phyloP scores from a whole-genome alignment of 2,113 vertebrate genomes.

The Lates calcarifer region DNA sequence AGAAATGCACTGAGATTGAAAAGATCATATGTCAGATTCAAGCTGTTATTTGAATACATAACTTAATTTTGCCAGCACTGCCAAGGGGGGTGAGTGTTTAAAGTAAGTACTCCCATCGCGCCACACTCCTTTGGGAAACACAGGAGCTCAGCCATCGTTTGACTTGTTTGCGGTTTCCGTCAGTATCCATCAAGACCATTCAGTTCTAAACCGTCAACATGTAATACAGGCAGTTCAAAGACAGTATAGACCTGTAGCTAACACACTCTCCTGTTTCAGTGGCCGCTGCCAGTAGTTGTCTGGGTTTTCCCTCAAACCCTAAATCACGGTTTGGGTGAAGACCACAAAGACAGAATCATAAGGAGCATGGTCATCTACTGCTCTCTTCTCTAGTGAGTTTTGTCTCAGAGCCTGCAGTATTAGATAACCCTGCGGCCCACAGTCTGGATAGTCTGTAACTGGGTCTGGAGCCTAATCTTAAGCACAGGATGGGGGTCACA shows the following conservation, averaged over 20 bases:
- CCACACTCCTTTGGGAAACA: conserved; percentile 25
- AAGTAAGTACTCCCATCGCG: conserved; percentile 26
- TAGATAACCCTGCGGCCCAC: conserved; percentile 68
- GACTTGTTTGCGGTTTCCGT: conserved; percentile 52
- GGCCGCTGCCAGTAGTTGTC: conserved; percentile 52
- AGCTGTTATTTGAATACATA: conserved; percentile 28
- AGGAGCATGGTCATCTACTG: conserved; percentile 22
- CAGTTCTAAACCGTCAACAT: conserved; percentile 24
- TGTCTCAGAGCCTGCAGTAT: conserved; percentile 52
- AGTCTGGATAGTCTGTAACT: conserved; percentile 69
- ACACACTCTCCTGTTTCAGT: conserved; percentile 67
- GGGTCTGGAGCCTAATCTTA: conserved; percentile 59
- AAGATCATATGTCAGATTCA: conserved; percentile 26
- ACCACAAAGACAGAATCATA: conserved; percentile 56
- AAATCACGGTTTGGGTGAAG: conserved; percentile 62
- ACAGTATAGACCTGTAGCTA: conserved; percentile 46
- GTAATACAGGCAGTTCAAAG: conserved; percentile 50
- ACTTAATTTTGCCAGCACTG: conserved; percentile 13
- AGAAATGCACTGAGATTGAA: conserved; percentile 9
- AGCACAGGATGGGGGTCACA: conserved; percentile 56
- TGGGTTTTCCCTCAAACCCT: conserved; percentile 54
- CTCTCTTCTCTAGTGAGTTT: conserved; percentile 35
- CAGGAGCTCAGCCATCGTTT: conserved; percentile 30
- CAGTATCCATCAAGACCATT: conserved; percentile 43
- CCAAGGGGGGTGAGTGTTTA: conserved; percentile 30